Percentiles rank a stretch among this genome's conserved stretches.
These are phyloP conservation scores for Lepus townsendii DNA, from an alignment of 2,797 vertebrate species.

Conservation along the genomic window DNA sequence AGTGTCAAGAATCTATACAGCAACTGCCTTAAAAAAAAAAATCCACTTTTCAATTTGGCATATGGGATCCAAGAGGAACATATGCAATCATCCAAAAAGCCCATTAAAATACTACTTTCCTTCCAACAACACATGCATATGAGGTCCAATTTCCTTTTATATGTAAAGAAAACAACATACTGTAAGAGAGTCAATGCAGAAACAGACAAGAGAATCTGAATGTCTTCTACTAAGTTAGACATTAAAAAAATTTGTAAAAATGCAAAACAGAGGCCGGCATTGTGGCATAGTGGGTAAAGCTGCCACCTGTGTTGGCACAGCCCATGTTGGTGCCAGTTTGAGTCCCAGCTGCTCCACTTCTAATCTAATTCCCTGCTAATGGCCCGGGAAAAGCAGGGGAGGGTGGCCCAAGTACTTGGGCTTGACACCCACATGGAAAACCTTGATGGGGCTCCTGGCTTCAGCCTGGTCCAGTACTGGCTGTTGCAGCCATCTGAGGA, in stretches of 20 bases:
- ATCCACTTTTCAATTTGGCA: not conserved
- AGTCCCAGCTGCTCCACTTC: too few relatives aligned
- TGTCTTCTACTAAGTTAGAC: slow-evolving; percentile 1
- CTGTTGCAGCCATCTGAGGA: too few relatives aligned
- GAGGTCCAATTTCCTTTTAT: slow-evolving; percentile 44
- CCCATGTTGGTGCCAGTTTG: too few relatives aligned
- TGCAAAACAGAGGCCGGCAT: not conserved
- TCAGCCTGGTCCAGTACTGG: too few relatives aligned
- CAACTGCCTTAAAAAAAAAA: slow-evolving; percentile 43
- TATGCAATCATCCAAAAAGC: not conserved
- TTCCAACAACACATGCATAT: not conserved
- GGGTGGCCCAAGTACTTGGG: too few relatives aligned
- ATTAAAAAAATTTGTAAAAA: slow-evolving; percentile 32
- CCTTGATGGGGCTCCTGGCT: too few relatives aligned
- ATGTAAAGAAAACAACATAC: slow-evolving; percentile 20
- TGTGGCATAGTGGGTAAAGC: too few relatives aligned
- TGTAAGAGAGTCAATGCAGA: not conserved
- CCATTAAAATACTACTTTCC: slow-evolving; percentile 27
- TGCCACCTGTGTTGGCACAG: too few relatives aligned
- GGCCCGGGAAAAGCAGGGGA: too few relatives aligned
- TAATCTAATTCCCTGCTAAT: too few relatives aligned
- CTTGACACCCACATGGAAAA: too few relatives aligned
- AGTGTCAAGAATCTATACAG: not conserved
- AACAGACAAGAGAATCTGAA: not conserved
- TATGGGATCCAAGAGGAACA: slow-evolving; percentile 5